These are phyloP conservation scores for Eupithecia subfuscata DNA, from an alignment of 2,888 invertebrate species.

Conservation along the genomic window DNA sequence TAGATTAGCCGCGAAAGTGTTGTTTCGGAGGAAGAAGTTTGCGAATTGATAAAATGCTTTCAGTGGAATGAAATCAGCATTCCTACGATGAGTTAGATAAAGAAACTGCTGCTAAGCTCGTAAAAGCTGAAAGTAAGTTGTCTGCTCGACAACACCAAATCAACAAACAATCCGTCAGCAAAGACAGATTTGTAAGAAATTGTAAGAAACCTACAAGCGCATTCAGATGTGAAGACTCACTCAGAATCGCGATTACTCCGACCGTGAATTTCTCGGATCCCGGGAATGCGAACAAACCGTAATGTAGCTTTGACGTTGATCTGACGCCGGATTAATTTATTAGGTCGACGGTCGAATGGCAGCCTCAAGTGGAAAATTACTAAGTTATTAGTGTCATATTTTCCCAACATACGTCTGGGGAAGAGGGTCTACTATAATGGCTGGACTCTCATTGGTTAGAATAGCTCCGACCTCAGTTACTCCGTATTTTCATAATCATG, in stretches of 20 bases:
- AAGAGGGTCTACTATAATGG: slow-evolving; percentile 57
- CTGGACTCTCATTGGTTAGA: slow-evolving; percentile 48
- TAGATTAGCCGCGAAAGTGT: not conserved
- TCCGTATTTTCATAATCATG: slow-evolving; percentile 45
- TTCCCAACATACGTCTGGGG: slow-evolving; percentile 61
- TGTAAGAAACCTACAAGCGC: slow-evolving; percentile 22
- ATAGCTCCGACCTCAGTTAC: slow-evolving; percentile 43
- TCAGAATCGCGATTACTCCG: slow-evolving; percentile 30
- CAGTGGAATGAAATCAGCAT: not conserved
- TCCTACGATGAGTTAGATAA: not conserved
- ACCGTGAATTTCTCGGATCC: slow-evolving; percentile 35
- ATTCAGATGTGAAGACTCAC: slow-evolving; percentile 32
- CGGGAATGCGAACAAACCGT: slow-evolving; percentile 41
- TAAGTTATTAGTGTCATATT: slow-evolving; percentile 72
- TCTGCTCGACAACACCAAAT: slow-evolving; percentile 10
- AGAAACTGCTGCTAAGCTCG: not conserved
- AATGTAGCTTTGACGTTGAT: slow-evolving; percentile 71
- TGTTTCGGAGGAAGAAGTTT: not conserved
- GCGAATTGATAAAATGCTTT: not conserved
- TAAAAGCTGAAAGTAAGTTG: not conserved
- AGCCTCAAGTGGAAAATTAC: slow-evolving; percentile 65
- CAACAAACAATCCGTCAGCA: slow-evolving; percentile 14
- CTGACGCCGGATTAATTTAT: slow-evolving; percentile 77
- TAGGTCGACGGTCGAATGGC: slow-evolving; percentile 56
- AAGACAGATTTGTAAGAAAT: slow-evolving; percentile 8